These are phyloP conservation scores for Drosophila punjabiensis DNA, from an alignment of 1,140 invertebrate species.

Conservation along the genomic window DNA sequence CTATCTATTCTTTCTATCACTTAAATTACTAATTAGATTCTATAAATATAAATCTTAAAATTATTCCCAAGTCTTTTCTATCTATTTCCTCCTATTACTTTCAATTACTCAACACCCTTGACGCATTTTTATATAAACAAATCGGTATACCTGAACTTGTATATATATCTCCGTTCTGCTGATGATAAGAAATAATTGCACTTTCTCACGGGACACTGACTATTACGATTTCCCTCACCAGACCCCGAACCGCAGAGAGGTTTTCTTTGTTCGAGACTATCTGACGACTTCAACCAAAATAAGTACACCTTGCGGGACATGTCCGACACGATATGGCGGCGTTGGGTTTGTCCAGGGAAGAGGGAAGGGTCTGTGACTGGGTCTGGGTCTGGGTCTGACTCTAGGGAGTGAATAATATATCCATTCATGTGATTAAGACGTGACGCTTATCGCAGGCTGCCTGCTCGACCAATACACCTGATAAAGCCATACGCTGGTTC, in stretches of 20 bases:
- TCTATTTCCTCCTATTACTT: neutral
- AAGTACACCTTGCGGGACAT: slow-evolving; percentile 34
- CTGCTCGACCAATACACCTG: slow-evolving; percentile 51
- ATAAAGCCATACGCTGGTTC: slow-evolving; percentile 37
- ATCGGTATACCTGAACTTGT: neutral
- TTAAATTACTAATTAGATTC: neutral
- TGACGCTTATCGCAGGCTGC: slow-evolving; percentile 55
- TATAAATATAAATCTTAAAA: neutral
- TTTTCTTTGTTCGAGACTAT: slow-evolving; percentile 20
- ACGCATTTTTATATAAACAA: slow-evolving; percentile 7
- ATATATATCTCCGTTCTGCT: neutral
- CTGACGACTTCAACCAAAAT: slow-evolving; percentile 42
- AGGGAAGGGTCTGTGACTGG: neutral
- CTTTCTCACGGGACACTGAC: slow-evolving; percentile 35
- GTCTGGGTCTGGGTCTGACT: neutral
- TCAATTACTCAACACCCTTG: neutral
- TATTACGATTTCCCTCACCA: neutral
- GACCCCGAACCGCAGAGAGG: slow-evolving; percentile 22
- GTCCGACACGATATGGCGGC: slow-evolving; percentile 48
- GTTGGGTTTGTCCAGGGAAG: neutral
- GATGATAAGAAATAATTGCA: slow-evolving; percentile 44
- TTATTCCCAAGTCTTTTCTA: neutral
- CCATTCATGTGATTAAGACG: slow-evolving; percentile 66
- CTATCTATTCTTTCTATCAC: neutral
- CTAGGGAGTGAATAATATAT: slow-evolving; percentile 40